These are phyloP conservation scores for Colletes collaris DNA, from an alignment of 2,888 invertebrate species.

Conservation along the genomic window DNA sequence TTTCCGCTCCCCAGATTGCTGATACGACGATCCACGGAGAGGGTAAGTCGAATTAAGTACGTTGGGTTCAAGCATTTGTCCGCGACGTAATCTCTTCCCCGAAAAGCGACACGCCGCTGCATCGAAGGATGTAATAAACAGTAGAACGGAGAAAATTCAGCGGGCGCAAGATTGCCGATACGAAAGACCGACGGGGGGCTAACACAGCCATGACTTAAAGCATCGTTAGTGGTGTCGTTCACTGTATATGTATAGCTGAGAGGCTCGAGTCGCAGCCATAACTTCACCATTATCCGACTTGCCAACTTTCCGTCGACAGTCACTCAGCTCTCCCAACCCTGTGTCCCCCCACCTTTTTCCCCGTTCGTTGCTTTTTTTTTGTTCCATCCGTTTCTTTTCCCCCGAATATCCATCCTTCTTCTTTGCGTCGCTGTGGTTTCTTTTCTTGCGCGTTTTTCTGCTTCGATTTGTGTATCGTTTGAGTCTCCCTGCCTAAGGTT, in stretches of 20 bases:
- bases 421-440: not conserved
- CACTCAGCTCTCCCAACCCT: constrained; percentile 25
- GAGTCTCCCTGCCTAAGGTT: not conserved
- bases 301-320: constrained; percentile 70
- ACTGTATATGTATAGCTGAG: constrained; percentile 46
- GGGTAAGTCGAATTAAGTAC: constrained; percentile 10
- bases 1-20: not conserved
- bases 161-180: constrained; percentile 15
- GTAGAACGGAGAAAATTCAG: constrained; percentile 24
- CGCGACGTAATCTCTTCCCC: constrained; percentile 32
- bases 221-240: constrained; percentile 77
- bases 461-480: not conserved
- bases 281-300: constrained; percentile 81
- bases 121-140: constrained; percentile 18
- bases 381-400: not conserved
- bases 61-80: constrained; percentile 17
- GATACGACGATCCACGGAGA: not conserved
- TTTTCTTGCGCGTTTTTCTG: not conserved
- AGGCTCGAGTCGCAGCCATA: constrained; percentile 72
- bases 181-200: constrained; percentile 19
- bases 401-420: constrained; percentile 12
- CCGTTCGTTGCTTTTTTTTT: too few relatives aligned
- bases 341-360: too few relatives aligned
- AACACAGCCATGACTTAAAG: constrained; percentile 71
- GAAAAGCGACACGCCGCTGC: not conserved